Conservation (phyloP, 35 echinoderm and acorn worm species). For the Anneissia japonica region DNA sequence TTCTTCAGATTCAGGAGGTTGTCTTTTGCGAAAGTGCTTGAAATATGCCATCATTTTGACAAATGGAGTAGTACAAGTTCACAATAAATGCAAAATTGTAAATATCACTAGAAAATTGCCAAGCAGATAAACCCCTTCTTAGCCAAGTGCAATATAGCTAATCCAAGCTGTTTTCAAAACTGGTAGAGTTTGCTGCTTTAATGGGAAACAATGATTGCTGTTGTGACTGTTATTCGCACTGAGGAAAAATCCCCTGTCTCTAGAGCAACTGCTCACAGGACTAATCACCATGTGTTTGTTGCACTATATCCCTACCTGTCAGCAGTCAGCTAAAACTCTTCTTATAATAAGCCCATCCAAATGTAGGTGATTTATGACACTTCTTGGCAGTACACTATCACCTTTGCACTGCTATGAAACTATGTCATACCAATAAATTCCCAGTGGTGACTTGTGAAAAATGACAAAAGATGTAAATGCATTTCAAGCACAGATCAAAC, state of each 20-base stretch:
- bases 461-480: background rate
- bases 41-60: background rate
- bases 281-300: no score
- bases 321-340: no score
- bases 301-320: background rate
- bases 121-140: background rate
- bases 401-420: background rate
- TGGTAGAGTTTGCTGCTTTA: no score
- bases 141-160: no score
- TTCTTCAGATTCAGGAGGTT: background rate
- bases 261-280: no score
- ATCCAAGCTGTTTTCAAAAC: background rate
- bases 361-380: background rate
- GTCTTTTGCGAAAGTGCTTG: background rate
- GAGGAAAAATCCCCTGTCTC: no score
- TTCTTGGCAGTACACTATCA: background rate
- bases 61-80: background rate
- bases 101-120: background rate
- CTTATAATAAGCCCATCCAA: background rate
- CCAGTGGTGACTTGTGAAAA: background rate
- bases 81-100: background rate
- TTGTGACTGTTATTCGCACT: no score
- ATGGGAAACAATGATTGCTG: no score
- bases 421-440: background rate
- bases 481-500: no score